Percentiles rank a stretch among this genome's conserved stretches.
phyloP scores from a whole-genome alignment of 2,113 vertebrate genomes.

The Corythaeola cristata region DNA sequence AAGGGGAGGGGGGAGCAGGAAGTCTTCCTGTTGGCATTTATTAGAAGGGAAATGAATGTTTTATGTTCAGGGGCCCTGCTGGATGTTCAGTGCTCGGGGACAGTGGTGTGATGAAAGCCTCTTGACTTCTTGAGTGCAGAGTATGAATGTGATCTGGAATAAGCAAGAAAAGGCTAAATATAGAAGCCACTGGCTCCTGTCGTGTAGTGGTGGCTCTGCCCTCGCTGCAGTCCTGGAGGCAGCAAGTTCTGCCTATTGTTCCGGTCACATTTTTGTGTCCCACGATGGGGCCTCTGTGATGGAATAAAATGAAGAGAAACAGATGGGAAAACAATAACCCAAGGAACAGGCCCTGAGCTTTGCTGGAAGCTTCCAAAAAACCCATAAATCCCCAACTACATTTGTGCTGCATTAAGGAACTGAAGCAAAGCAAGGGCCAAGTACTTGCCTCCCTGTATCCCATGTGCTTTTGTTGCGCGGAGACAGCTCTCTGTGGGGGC shows the following conservation, averaged over 20 bases:
- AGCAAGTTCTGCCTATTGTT: conserved; percentile 65
- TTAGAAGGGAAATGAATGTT: conserved; percentile 35
- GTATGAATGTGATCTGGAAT: conserved; percentile 19
- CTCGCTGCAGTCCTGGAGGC: conserved; percentile 37
- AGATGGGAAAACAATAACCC: conserved; percentile 65
- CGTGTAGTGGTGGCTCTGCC: conserved; percentile 13
- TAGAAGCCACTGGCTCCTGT: conserved; percentile 30
- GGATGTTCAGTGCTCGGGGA: neutral
- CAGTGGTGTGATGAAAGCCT: conserved; percentile 5
- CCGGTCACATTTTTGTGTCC: conserved; percentile 56
- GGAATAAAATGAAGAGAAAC: conserved; percentile 64
- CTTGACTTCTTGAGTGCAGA: neutral
- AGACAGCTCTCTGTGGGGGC: neutral
- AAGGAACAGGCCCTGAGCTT: conserved; percentile 32
- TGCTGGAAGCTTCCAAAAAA: conserved; percentile 58
- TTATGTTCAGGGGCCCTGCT: conserved; percentile 2
- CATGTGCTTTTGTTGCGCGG: neutral
- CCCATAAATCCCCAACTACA: conserved; percentile 50
- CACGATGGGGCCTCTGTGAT: conserved; percentile 51
- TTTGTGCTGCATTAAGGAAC: conserved; percentile 53
- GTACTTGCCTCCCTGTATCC: neutral
- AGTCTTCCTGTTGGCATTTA: conserved; percentile 52
- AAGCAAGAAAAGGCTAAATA: conserved; percentile 58
- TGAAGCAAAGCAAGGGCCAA: conserved; percentile 24
- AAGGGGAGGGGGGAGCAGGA: neutral